These are phyloP conservation scores for Athene cunicularia DNA, from an alignment of 2,113 vertebrate genomes.

Conservation along the genomic window DNA sequence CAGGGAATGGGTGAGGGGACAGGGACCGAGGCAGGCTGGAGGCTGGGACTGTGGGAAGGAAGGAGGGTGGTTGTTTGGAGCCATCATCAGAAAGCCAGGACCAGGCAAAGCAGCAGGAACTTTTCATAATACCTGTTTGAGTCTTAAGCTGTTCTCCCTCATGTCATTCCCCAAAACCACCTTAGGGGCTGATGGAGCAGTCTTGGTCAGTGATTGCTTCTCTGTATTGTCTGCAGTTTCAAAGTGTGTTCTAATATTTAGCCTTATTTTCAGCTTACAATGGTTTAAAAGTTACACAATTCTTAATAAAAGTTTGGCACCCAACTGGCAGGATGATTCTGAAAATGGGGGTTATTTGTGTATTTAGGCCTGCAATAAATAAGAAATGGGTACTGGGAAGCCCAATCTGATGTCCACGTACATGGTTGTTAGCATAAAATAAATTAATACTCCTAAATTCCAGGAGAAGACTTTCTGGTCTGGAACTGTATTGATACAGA, in stretches of 20 bases:
- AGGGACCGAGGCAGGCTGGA: neutral
- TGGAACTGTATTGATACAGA: neutral
- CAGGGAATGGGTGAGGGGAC: neutral
- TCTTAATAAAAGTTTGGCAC: neutral
- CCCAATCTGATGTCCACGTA: neutral
- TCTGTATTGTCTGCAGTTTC: neutral
- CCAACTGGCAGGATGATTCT: neutral
- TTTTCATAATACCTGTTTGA: neutral
- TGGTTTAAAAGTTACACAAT: neutral
- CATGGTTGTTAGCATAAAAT: neutral
- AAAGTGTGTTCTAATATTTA: neutral
- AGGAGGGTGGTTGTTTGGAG: neutral
- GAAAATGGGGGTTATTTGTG: neutral
- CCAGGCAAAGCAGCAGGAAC: neutral
- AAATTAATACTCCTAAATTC: neutral
- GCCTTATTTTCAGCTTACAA: neutral
- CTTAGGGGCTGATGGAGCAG: accelerated
- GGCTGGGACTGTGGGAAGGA: neutral
- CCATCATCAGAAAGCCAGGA: neutral
- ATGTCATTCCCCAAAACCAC: neutral
- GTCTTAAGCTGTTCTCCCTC: neutral
- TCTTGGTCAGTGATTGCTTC: neutral
- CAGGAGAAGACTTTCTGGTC: neutral
- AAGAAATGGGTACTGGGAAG: neutral
- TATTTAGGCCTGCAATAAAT: neutral